A percentile compares a stretch with the other conserved stretches of the same genome.
These are phyloP conservation scores for Monochamus alternatus DNA, from an alignment of 2,888 invertebrate species.

Conservation along the genomic window DNA sequence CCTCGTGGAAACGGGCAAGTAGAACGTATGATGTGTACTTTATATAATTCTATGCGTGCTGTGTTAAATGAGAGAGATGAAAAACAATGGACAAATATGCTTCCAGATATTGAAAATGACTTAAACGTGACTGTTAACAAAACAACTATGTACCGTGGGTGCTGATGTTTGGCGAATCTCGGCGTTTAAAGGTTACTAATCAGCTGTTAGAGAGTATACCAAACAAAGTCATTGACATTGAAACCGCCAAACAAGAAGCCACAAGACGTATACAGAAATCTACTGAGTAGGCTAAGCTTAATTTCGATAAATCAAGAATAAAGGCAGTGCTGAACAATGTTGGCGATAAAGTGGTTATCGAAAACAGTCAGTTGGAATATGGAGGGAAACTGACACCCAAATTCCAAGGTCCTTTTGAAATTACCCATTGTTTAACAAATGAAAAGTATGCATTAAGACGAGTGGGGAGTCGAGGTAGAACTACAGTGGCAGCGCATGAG, in stretches of 20 bases:
- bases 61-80: neutral
- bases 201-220: constrained; percentile 31
- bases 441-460: constrained; percentile 29
- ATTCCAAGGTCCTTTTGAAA: neutral
- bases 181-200: neutral
- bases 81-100: neutral
- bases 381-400: too few species aligned
- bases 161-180: constrained; percentile 38
- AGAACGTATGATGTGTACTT: constrained; percentile 21
- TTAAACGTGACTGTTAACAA: constrained; percentile 39
- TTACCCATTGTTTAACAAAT: constrained; percentile 25
- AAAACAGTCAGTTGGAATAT: too few species aligned
- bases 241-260: neutral
- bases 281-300: neutral
- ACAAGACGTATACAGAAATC: too few species aligned
- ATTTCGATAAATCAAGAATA: neutral
- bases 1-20: constrained; percentile 17
- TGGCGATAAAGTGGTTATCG: neutral
- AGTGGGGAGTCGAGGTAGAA: constrained; percentile 27
- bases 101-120: constrained; percentile 31
- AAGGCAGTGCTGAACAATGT: neutral
- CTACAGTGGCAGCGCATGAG: neutral
- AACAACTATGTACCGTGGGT: constrained; percentile 37
- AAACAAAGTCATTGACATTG: neutral
- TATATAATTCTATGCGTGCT: constrained; percentile 10